These are phyloP conservation scores for Apteryx owenii DNA, from an alignment of 2,113 vertebrate species.

Conservation along the genomic window DNA sequence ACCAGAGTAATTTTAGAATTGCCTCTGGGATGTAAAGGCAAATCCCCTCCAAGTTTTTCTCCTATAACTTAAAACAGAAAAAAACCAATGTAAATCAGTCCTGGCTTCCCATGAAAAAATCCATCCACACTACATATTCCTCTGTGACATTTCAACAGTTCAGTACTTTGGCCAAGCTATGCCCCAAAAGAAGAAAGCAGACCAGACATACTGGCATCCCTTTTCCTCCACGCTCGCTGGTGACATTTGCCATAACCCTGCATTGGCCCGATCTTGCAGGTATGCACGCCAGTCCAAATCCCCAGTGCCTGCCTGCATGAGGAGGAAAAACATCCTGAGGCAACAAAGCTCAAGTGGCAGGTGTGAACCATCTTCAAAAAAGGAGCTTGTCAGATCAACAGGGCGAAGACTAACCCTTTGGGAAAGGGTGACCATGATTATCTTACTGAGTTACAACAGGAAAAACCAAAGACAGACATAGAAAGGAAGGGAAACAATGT, in stretches of 20 bases:
- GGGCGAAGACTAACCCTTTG: background rate
- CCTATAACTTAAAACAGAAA: background rate
- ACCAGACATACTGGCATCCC: background rate
- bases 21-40: background rate
- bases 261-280: background rate
- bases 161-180: background rate
- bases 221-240: background rate
- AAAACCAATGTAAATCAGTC: background rate
- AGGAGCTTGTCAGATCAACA: background rate
- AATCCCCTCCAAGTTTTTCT: background rate
- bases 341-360: background rate
- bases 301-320: background rate
- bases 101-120: background rate
- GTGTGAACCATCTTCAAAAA: background rate
- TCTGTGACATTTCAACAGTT: background rate
- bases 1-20: background rate
- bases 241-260: background rate
- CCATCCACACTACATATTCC: background rate
- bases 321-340: background rate
- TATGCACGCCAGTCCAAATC: background rate
- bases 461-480: background rate
- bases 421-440: background rate
- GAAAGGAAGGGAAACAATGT: background rate
- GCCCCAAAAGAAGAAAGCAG: background rate
- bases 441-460: background rate